Base-by-base conservation (phyloP, 2,888 invertebrate genomes). In the Ptilodon capucinus region DNA sequence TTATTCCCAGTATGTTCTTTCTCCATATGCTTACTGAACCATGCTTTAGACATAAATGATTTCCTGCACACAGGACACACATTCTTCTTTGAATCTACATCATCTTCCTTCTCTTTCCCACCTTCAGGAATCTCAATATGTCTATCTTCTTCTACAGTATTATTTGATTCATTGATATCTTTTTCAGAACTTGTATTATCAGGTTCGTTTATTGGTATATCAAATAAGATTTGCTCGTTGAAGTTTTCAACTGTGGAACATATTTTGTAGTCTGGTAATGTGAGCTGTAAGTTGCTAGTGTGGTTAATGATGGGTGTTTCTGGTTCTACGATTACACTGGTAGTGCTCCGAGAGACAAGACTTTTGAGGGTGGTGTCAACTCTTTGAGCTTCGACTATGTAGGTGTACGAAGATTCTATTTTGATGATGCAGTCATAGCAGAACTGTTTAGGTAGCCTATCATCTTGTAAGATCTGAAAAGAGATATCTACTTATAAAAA, bases 321-420 rank as follows among this genome's bases (percentile, higher is more conserved):
- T 8, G 78, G 74, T 63, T 81, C 74, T 4, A 87, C 72, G 9
- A 87, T 87, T 2, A 86, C 70, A 39, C 78, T 80, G 1, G 78
- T 81, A 43, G 72, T 69, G 1, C 61, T 68, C 43, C 84, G 70
- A 1, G 77, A 79, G 18, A 83, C 64, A 0, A 87, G 74, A 32
- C 87, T 88, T 51, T 79, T 82, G 0, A 90, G 63, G 2, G 81
- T 80, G 0, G 79, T 60, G 42, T 89, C 79, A 0, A 80, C 81
- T 66, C 79, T 84, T 45, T 82, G 81, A 0, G 89, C 85, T 55
- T 84, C 85, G 0, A 80, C 86, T 35, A 92, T 85, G 63, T 89
- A 92, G 35, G 79, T 83, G 61, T 84, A 92, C 35, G 87, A 85
- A 1, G 85, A 86, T 60, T 92, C 87, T 60, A 92, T 85, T 70